Conservation (phyloP, 1,140 invertebrate genomes). For the Aleiodes sp. region DNA sequence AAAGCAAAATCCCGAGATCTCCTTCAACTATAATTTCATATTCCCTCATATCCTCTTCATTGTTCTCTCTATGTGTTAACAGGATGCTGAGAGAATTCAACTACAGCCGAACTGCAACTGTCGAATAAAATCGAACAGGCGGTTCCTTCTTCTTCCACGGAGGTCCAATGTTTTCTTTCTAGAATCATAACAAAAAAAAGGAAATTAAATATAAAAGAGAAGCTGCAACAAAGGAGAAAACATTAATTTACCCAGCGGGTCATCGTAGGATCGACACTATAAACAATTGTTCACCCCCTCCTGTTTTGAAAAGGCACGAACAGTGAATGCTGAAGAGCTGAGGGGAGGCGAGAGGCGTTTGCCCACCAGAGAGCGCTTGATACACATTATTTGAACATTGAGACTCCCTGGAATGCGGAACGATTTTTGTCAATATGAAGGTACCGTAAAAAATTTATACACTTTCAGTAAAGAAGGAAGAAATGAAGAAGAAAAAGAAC, state of each 20-base stretch:
- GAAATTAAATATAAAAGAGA: neutral
- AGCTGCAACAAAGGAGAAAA: conserved; percentile 7
- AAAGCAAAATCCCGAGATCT: no score
- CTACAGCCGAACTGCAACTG: no score
- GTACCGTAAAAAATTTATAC: conserved; percentile 20
- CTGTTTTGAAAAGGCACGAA: conserved; percentile 9
- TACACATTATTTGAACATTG: neutral
- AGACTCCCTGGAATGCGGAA: conserved; percentile 29
- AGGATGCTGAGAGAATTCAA: neutral
- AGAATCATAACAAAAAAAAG: neutral
- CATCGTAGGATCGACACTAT: conserved; percentile 3
- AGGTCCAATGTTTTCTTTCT: neutral
- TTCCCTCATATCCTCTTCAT: no score
- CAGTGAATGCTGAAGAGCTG: neutral
- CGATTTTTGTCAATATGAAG: conserved; percentile 12
- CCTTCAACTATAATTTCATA: no score
- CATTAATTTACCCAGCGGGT: conserved; percentile 34
- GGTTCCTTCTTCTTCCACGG: neutral
- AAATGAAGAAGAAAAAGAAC: neutral
- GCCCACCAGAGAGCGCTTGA: neutral
- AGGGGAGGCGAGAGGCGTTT: neutral
- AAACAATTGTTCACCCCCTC: conserved; percentile 28
- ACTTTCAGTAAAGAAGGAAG: neutral
- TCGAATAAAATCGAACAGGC: neutral
- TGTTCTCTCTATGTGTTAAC: no score